Conservation (phyloP, 1,140 invertebrate species). For the Listronotus bonariensis region DNA sequence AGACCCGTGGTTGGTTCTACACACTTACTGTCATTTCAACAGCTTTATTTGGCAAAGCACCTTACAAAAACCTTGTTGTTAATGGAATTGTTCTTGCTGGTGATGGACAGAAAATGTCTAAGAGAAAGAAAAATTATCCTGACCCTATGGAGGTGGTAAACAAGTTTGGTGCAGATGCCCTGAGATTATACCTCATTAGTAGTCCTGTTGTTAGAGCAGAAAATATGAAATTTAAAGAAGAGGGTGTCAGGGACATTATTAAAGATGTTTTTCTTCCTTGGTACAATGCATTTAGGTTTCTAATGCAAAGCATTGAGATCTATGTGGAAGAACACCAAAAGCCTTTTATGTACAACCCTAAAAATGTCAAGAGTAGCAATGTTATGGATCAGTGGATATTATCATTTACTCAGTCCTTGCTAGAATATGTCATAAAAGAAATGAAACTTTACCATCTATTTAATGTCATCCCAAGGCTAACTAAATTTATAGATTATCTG, state of each 20-base stretch:
- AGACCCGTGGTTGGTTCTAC: constrained; percentile 97
- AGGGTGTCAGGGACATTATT: constrained; percentile 90
- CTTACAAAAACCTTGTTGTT: constrained; percentile 96
- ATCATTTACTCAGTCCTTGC: constrained; percentile 92
- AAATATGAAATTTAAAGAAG: constrained; percentile 95
- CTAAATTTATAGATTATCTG: constrained; percentile 96
- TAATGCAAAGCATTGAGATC: constrained; percentile 90
- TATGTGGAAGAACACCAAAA: constrained; percentile 73
- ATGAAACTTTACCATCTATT: constrained; percentile 95
- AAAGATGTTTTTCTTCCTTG: constrained; percentile 99
- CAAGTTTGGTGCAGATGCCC: constrained; percentile 96
- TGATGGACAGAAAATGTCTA: constrained; percentile 99
- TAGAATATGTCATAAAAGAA: constrained; percentile 87
- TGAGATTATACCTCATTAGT: constrained; percentile 96
- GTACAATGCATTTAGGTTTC: constrained; percentile 97
- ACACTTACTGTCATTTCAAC: constrained; percentile 96
- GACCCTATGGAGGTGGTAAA: constrained; percentile 90
- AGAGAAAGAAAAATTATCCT: constrained; percentile 98
- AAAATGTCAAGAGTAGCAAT: constrained; percentile 65
- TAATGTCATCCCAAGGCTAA: constrained; percentile 90
- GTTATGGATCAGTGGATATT: constrained; percentile 98
- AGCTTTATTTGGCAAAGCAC: constrained; percentile 93
- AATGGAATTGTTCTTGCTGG: constrained; percentile 94
- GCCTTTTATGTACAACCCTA: constrained; percentile 68
- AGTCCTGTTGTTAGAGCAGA: constrained; percentile 98